phyloP scores from a whole-genome alignment of 2,888 invertebrate species.

The Capitulum mitella region DNA sequence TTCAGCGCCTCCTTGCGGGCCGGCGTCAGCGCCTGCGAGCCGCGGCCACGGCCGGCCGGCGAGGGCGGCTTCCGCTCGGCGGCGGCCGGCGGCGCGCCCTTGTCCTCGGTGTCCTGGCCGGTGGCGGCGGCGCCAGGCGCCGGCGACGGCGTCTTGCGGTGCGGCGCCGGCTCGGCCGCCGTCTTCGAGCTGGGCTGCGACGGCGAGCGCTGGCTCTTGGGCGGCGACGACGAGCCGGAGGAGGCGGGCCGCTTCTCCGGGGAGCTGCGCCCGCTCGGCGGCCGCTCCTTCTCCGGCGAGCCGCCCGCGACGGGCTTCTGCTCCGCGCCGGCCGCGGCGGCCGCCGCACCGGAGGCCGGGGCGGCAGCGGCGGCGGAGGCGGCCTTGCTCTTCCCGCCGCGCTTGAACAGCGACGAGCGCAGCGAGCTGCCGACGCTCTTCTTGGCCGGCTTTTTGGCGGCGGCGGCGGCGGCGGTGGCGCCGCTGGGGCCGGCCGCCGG shows the following conservation, averaged over 20 bases:
- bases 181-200: background rate
- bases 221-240: background rate
- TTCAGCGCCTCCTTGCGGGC: slow-evolving; percentile 1
- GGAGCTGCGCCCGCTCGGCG: background rate
- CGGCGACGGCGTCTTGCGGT: background rate
- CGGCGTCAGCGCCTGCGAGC: background rate
- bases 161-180: too few species aligned
- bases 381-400: background rate
- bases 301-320: too few species aligned
- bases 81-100: too few species aligned
- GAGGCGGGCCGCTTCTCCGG: background rate
- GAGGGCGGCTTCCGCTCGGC: too few species aligned
- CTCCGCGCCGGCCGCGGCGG: background rate
- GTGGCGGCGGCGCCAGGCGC: background rate
- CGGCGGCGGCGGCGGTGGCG: too few species aligned
- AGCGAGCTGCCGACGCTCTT: background rate
- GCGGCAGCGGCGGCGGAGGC: background rate
- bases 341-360: background rate
- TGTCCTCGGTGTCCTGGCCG: too few species aligned
- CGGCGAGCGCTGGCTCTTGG: background rate
- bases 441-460: background rate
- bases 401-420: background rate
- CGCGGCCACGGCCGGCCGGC: too few species aligned
- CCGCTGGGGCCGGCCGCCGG: background rate
- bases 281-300: background rate